Percentiles rank a stretch among this genome's conserved stretches.
phyloP scores from a whole-genome alignment of 2,797 vertebrate species.

The Emys orbicularis region DNA sequence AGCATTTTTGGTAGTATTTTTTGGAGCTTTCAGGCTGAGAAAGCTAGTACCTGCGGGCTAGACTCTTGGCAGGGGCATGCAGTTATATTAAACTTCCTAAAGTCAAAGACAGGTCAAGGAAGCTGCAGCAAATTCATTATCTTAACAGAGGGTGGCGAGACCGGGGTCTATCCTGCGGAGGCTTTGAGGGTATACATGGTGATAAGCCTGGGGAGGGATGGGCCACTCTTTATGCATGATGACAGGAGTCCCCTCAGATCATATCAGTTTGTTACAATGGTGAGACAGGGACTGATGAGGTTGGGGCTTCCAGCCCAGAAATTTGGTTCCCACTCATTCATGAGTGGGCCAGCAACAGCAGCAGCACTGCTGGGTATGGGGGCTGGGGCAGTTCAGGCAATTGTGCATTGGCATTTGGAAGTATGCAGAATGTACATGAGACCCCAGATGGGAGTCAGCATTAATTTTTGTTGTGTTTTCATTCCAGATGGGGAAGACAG shows the following conservation, averaged over 20 bases:
- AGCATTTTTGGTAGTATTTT: not conserved
- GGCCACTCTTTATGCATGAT: not conserved
- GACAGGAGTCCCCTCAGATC: not conserved
- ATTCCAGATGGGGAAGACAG: not conserved
- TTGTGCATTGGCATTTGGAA: not conserved
- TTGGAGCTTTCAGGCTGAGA: not conserved
- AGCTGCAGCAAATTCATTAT: not conserved
- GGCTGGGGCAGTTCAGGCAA: not conserved
- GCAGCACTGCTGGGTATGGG: not conserved
- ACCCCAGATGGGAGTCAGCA: not conserved
- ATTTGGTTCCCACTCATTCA: not conserved
- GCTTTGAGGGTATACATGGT: not conserved
- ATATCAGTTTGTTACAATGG: not conserved
- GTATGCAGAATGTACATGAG: not conserved
- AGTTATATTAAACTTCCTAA: not conserved
- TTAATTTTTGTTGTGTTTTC: not conserved
- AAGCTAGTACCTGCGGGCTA: not conserved
- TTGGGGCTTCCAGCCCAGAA: not conserved
- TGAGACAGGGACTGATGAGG: not conserved
- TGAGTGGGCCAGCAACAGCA: not conserved
- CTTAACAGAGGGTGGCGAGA: not conserved
- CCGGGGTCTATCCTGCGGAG: fast-evolving
- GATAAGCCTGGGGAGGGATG: not conserved
- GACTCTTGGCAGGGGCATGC: not conserved
- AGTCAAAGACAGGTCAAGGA: not conserved